These are phyloP conservation scores for Merops nubicus DNA, from an alignment of 2,113 vertebrate species.

Conservation along the genomic window DNA sequence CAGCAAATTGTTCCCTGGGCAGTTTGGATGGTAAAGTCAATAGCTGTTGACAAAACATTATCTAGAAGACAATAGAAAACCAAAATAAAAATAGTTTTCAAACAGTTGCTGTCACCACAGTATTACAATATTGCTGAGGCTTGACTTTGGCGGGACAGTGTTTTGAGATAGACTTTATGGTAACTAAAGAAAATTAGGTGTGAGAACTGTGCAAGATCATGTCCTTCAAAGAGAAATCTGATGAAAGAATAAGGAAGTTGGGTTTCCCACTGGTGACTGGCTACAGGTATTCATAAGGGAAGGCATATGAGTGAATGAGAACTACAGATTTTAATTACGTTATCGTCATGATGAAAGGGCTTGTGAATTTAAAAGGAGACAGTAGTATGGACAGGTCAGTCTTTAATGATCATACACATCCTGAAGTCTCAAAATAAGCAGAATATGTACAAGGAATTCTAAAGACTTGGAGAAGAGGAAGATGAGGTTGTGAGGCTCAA, in stretches of 20 bases:
- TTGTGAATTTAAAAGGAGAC: not conserved
- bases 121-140: not conserved
- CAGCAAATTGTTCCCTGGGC: constrained; percentile 38
- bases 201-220: not conserved
- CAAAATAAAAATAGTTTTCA: not conserved
- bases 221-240: not conserved
- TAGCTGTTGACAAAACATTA: constrained; percentile 8
- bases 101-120: not conserved
- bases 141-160: not conserved
- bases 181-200: not conserved
- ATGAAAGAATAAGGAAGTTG: not conserved
- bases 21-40: not conserved
- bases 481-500: not conserved
- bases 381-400: not conserved
- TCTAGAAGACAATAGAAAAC: not conserved
- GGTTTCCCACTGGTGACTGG: not conserved
- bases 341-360: not conserved
- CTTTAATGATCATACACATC: not conserved
- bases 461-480: not conserved
- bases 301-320: not conserved
- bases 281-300: not conserved
- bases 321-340: not conserved
- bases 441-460: not conserved
- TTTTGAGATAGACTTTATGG: not conserved
- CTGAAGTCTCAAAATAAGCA: not conserved